Base-by-base conservation (phyloP, 2,888 invertebrate species). In the Pyrgus malvae region DNA sequence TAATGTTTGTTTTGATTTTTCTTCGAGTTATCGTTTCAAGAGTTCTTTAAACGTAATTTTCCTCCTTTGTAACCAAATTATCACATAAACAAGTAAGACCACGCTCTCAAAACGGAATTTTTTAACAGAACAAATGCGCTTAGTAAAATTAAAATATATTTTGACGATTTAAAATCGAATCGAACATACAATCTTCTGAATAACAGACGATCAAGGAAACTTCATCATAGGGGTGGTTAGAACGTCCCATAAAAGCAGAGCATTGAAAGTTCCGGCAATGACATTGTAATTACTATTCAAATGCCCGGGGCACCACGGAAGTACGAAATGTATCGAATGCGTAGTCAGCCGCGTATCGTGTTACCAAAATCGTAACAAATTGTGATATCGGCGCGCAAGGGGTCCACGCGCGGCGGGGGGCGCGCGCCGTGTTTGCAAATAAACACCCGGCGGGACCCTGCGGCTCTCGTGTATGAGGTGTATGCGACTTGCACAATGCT, bases 341-440 rank as follows among this genome's bases (percentile, higher is more conserved):
- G 37, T 44, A 33, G 40, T 23, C 17, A 21, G 11, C 29, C 37
- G 8, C 50, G 72, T 78, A 81, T 84, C 83, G 72, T 73, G 70
- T 84, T 83, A 80, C 82, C 66, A 55, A 73, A 78, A 73, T 76
- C 69, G 83, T 75, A 80, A 84, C 85, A 83, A 85, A 84, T 83
- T 77, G 77, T 67, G 71, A 70, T 74, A 74, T 78, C 70, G 68
- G 67, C 59, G 49, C 62, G 62, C 60, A 61, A 64, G 69, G 65
- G 69, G 64, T 63, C 65, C 69, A 56, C 48, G 58, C 59, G 21
- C 64, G 70, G 56, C 81, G 77, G 88, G 88, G 80, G 80, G 68
- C 76, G 66, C 70, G 73, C 67, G 66, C 72, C 74, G 70, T 87
- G 87, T 89, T 88, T 89, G 87, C 89, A 89, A 89, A 89, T 88